Evolutionary conservation across 2,888 invertebrate genomes (phyloP).

Genomic region (Nomada lathburiana): DNA sequence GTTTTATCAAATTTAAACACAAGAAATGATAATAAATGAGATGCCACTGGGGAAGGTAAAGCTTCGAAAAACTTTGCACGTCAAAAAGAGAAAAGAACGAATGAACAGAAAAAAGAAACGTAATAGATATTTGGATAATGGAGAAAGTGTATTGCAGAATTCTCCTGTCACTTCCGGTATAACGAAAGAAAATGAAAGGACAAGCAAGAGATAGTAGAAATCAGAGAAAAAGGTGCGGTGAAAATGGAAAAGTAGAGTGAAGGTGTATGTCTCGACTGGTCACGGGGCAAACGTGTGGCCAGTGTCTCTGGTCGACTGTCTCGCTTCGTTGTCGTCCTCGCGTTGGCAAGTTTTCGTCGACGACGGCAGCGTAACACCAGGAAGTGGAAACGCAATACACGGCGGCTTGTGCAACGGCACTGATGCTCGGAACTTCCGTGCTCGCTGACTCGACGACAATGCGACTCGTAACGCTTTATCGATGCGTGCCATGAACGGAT

Average conservation of each 20-base stretch:
- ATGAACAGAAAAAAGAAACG: too few species aligned
- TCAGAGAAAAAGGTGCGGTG: constrained; percentile 14
- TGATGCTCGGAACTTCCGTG: constrained; percentile 56
- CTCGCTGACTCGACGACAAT: constrained; percentile 59
- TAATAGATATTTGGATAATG: too few species aligned
- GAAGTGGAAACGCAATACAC: constrained; percentile 72
- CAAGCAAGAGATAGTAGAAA: background rate
- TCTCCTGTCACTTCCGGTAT: too few species aligned
- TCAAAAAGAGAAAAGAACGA: too few species aligned
- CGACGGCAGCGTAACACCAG: constrained; percentile 72
- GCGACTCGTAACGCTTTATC: constrained; percentile 54
- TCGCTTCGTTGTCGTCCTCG: constrained; percentile 62
- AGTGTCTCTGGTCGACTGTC: constrained; percentile 50
- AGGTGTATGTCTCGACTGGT: constrained; percentile 22
- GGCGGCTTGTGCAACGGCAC: constrained; percentile 67
- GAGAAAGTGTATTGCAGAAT: too few species aligned
- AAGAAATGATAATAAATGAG: too few species aligned
- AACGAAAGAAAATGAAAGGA: background rate
- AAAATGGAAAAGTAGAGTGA: constrained; percentile 22
- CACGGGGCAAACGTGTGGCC: constrained; percentile 38
- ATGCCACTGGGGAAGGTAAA: too few species aligned
- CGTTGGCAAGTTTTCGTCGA: constrained; percentile 51
- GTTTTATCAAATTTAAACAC: too few species aligned
- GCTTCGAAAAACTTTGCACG: too few species aligned
- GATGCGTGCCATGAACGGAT: constrained; percentile 44